These are phyloP conservation scores for Sebastes steindachneri DNA, from an alignment of 2,797 vertebrate genomes.

Conservation along the genomic window DNA sequence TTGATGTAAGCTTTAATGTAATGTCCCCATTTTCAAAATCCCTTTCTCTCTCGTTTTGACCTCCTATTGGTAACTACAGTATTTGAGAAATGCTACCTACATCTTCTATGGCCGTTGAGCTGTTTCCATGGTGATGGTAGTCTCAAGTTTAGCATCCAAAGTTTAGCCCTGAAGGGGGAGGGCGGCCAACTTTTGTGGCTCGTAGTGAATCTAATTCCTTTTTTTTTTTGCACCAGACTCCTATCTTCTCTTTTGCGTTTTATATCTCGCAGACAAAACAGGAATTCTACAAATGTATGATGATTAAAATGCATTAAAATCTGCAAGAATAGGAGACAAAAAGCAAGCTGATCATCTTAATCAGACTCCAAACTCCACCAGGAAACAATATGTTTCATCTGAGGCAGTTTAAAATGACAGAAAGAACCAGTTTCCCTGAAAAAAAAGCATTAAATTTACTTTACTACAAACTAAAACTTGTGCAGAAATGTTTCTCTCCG, in stretches of 20 bases:
- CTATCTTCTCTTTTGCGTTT: not conserved
- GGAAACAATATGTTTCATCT: not conserved
- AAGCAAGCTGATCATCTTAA: not conserved
- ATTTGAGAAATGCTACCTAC: slow-evolving; percentile 41
- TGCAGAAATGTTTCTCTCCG: slow-evolving; percentile 1
- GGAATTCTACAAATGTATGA: not conserved
- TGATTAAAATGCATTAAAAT: not conserved
- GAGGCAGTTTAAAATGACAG: not conserved
- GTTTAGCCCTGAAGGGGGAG: slow-evolving; percentile 19
- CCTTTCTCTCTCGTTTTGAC: slow-evolving; percentile 22
- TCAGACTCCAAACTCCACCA: not conserved
- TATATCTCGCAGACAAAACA: not conserved
- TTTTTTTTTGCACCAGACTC: not conserved
- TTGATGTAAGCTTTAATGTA: slow-evolving; percentile 23
- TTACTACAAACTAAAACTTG: not conserved
- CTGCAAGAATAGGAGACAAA: not conserved
- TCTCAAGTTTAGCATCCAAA: slow-evolving; percentile 52
- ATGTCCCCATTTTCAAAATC: slow-evolving; percentile 1
- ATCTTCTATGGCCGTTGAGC: slow-evolving; percentile 19
- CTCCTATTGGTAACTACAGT: slow-evolving; percentile 12
- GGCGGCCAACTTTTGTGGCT: not conserved
- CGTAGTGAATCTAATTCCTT: slow-evolving; percentile 8
- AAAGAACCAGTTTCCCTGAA: not conserved
- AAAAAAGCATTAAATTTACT: not conserved
- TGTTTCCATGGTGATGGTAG: slow-evolving; percentile 56